Evolutionary conservation across 2,888 invertebrate species (phyloP), one percentile per base, ranked within the genome.

Genomic region (Pardosa pseudoannulata): DNA sequence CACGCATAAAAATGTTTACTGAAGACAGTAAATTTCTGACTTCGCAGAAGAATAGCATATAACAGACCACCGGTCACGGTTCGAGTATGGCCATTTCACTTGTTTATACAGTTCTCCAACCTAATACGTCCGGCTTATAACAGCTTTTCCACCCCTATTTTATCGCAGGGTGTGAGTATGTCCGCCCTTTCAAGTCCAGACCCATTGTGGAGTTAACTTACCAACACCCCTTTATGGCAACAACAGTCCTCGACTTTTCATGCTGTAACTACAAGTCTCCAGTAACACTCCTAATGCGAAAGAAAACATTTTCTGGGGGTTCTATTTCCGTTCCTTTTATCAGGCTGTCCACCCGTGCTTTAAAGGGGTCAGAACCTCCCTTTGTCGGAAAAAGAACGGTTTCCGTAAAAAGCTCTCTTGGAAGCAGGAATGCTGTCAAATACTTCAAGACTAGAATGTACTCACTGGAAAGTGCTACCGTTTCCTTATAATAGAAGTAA

Each of bases 281-380:
- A 74, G 67, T 80, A 50, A 39, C 72, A 67, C 83, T 83, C 72
- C n/a, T 72, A 83, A 36, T 41, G 16, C 16, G 46, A 29, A 56
- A 68, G 75, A 83, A 83, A 78, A 70, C 72, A 78, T 67, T 83
- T 83, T 28, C 28, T 68, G 79, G 72, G 65, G 67, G 79, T 68
- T 79, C 74, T 64, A 27, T 79, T 79, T 79, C 79, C 79, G 72
- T 67, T 72, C 29, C 71, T 78, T 72, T 83, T 71, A 67, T 72
- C 23, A 50, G 36, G 23, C 56, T 83, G 83, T 72, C 83, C 72
- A 64, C 73, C 73, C 65, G 5, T 56, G 23, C 65, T 79, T 41
- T 41, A 56, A 6, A 41, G 50, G 62, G 67, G 31, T 23, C 27
- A 46, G 27, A 27, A n/a, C 68, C 67, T 46, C 70, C 62, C 78